phyloP scores from a whole-genome alignment of 2,888 invertebrate genomes.

The Oegoconia quadripuncta region DNA sequence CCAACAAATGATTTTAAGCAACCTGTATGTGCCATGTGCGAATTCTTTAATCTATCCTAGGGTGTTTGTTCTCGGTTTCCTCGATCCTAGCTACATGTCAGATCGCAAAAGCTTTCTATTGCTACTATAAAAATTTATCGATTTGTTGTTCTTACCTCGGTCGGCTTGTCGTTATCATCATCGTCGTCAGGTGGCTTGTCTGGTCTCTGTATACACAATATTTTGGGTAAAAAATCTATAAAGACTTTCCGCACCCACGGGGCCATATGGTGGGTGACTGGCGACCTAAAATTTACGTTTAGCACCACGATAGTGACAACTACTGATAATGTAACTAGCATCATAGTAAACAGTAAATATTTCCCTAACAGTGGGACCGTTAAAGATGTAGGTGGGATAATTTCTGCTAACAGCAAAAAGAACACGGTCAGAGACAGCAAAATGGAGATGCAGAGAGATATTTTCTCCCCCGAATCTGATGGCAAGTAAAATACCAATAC shows the following conservation, averaged over 20 bases:
- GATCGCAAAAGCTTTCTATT: too few species aligned
- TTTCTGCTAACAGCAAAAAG: constrained; percentile 95
- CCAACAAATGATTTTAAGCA: too few species aligned
- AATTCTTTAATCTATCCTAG: too few species aligned
- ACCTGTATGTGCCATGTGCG: too few species aligned
- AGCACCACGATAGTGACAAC: constrained; percentile 96
- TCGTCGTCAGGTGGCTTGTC: constrained; percentile 87
- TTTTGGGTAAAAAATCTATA: constrained; percentile 90
- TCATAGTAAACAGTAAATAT: constrained; percentile 96
- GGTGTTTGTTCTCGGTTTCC: too few species aligned
- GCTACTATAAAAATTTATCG: too few species aligned
- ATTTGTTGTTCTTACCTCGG: constrained; percentile 57
- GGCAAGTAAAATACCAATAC: constrained; percentile 98
- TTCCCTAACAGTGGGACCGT: constrained; percentile 95
- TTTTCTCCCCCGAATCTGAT: constrained; percentile 98
- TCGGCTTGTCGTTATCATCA: constrained; percentile 62
- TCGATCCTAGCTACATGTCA: too few species aligned
- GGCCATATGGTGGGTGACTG: constrained; percentile 94
- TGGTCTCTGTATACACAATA: constrained; percentile 93
- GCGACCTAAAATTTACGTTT: constrained; percentile 95
- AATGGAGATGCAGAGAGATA: constrained; percentile 96
- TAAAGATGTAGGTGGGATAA: constrained; percentile 95
- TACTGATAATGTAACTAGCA: constrained; percentile 94
- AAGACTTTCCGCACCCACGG: constrained; percentile 94
- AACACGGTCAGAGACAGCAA: constrained; percentile 95